Conservation (phyloP, 2,888 invertebrate species). For the Papilio elwesi region DNA sequence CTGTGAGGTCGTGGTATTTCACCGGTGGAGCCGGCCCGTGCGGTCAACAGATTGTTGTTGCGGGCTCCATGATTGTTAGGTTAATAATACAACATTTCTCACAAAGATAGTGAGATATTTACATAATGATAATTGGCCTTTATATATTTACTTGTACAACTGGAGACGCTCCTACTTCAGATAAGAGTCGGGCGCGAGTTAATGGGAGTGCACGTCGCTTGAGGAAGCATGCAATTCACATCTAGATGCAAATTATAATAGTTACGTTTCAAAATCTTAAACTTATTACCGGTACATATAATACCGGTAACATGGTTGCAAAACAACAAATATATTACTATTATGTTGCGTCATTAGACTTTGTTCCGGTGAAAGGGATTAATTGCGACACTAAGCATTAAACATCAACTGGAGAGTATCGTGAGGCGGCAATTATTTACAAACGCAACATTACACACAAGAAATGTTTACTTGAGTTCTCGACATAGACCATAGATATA, state of each 20-base stretch:
- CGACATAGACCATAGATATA: neutral
- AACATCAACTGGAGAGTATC: conserved; percentile 7
- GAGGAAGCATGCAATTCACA: neutral
- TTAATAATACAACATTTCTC: conserved; percentile 1
- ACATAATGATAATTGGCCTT: conserved; percentile 11
- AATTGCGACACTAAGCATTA: conserved; percentile 13
- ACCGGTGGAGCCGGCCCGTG: no score
- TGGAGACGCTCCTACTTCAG: conserved; percentile 12
- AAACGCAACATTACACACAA: neutral
- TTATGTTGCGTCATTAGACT: conserved; percentile 17
- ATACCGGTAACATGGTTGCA: conserved; percentile 8
- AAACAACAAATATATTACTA: neutral
- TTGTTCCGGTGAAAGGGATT: conserved; percentile 28
- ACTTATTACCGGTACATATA: neutral
- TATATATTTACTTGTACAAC: conserved; percentile 10
- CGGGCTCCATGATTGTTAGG: no score
- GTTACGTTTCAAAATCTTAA: neutral
- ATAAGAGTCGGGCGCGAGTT: neutral
- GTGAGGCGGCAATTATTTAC: conserved; percentile 16
- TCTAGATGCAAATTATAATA: no score
- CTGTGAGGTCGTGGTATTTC: no score
- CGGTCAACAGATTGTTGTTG: no score
- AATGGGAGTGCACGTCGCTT: neutral
- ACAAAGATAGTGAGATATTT: conserved; percentile 2
- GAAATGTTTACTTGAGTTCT: conserved; percentile 20